Evolutionary conservation across 2,797 vertebrate genomes (phyloP).

Genomic region (Eidolon dupreanum): DNA sequence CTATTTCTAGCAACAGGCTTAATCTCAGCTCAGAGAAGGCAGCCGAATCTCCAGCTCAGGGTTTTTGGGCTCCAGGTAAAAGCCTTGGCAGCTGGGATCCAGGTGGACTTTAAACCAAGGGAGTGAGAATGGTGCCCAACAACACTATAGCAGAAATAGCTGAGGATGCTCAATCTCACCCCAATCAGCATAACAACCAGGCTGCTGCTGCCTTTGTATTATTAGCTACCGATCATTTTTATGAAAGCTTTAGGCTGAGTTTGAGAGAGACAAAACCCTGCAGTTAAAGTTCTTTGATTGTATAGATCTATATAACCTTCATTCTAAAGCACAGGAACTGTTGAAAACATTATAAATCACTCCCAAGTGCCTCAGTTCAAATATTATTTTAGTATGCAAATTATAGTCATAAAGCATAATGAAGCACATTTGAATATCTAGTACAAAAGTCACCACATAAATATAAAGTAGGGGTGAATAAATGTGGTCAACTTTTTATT

Average conservation of each 20-base stretch:
- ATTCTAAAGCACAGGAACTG: slow-evolving; percentile 7
- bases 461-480: slow-evolving; percentile 62
- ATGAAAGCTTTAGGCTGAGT: slow-evolving; percentile 10
- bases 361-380: slow-evolving; percentile 68
- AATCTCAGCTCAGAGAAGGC: not conserved
- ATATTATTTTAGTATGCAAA: slow-evolving; percentile 73
- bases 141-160: not conserved
- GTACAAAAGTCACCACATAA: slow-evolving; percentile 60
- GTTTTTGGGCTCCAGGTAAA: not conserved
- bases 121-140: not conserved
- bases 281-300: slow-evolving; percentile 31
- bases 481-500: slow-evolving; percentile 54
- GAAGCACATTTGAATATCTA: slow-evolving; percentile 64
- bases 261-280: slow-evolving; percentile 38
- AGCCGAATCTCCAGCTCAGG: not conserved
- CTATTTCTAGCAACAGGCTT: not conserved
- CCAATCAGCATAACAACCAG: not conserved
- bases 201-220: not conserved
- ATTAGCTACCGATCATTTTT: slow-evolving; percentile 10
- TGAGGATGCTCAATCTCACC: not conserved
- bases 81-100: not conserved
- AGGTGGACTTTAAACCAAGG: not conserved
- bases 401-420: slow-evolving; percentile 69
- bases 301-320: slow-evolving; percentile 21
- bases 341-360: slow-evolving; percentile 65